phyloP scores from a whole-genome alignment of 2,113 vertebrate species.

The Aldabrachelys gigantea region DNA sequence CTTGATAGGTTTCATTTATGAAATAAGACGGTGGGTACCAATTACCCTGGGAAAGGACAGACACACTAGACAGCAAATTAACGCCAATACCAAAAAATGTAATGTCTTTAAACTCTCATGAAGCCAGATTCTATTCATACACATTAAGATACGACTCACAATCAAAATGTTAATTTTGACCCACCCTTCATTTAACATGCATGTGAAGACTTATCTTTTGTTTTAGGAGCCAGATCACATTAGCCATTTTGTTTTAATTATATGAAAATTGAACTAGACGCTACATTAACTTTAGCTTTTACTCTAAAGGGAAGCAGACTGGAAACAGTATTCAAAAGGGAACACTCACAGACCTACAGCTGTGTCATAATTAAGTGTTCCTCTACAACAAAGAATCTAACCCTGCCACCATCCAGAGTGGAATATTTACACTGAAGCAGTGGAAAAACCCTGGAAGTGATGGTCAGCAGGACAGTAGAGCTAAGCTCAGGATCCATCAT shows the following conservation, averaged over 20 bases:
- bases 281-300: constrained; percentile 22
- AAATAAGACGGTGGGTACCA: neutral
- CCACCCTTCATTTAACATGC: neutral
- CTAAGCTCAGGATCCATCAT: neutral
- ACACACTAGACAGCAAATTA: neutral
- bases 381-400: constrained; percentile 8
- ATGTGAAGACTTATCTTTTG: neutral
- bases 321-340: constrained; percentile 6
- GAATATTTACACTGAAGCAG: neutral
- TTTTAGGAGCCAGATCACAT: neutral
- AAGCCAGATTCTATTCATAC: neutral
- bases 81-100: neutral
- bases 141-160: neutral
- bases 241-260: constrained; percentile 31
- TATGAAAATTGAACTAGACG: constrained; percentile 6
- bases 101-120: neutral
- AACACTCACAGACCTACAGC: constrained; percentile 16
- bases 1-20: neutral
- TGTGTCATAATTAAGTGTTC: neutral
- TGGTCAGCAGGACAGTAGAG: neutral
- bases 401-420: neutral
- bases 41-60: neutral
- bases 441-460: neutral
- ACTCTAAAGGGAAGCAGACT: neutral
- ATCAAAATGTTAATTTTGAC: neutral